A percentile compares a stretch with the other conserved stretches of the same genome.
Conservation (phyloP, 2,113 vertebrate species). For the Ictalurus punctatus region DNA sequence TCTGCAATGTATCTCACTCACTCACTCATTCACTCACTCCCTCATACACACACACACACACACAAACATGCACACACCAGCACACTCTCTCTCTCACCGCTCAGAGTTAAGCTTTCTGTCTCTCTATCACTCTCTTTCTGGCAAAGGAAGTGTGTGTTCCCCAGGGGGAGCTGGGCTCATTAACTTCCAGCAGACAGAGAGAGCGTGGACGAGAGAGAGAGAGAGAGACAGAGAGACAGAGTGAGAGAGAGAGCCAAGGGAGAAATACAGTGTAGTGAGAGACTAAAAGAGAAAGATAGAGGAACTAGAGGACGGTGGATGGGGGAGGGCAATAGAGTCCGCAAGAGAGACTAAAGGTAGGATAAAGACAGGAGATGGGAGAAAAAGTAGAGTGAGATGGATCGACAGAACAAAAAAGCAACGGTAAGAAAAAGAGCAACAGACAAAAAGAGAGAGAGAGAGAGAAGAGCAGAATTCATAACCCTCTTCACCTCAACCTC, state of each 20-base stretch:
- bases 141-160: constrained; percentile 64
- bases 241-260: constrained; percentile 25
- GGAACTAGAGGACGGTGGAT: constrained; percentile 45
- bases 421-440: constrained; percentile 7
- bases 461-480: constrained; percentile 19
- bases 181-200: constrained; percentile 71
- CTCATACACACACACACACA: constrained; percentile 38
- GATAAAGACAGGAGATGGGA: constrained; percentile 33
- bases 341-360: constrained; percentile 33
- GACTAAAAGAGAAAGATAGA: constrained; percentile 52
- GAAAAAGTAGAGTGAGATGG: constrained; percentile 35
- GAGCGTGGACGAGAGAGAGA: constrained; percentile 54
- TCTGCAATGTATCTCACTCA: constrained; percentile 52
- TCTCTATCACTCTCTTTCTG: constrained; percentile 48
- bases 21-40: constrained; percentile 18
- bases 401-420: constrained; percentile 28
- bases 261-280: constrained; percentile 33
- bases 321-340: constrained; percentile 27
- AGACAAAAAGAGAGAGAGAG: constrained; percentile 3
- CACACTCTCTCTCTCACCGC: constrained; percentile 34
- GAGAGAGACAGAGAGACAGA: constrained; percentile 26
- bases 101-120: constrained; percentile 54
- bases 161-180: constrained; percentile 62
- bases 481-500: not conserved
- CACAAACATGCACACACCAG: constrained; percentile 43